Evolutionary conservation across 1,140 invertebrate genomes (phyloP).

Genomic region (Aphelenchoides besseyi): DNA sequence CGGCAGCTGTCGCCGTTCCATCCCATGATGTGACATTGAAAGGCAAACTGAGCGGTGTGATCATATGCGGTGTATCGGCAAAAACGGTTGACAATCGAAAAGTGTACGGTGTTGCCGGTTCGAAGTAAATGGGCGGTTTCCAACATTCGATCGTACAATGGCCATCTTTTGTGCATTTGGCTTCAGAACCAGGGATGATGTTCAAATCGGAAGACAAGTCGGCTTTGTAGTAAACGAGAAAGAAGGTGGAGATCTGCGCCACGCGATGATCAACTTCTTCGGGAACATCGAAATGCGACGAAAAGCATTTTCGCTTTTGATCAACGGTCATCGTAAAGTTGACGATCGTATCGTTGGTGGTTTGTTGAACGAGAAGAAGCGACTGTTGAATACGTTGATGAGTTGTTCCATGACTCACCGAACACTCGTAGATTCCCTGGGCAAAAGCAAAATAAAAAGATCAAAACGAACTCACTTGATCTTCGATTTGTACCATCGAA

Average conservation of each 20-base stretch:
- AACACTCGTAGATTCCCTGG: constrained; percentile 17
- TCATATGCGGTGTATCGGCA: neutral
- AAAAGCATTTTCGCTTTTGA: neutral
- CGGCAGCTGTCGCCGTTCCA: neutral
- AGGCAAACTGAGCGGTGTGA: neutral
- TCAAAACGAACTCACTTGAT: neutral
- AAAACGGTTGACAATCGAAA: constrained; percentile 7
- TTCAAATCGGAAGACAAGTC: neutral
- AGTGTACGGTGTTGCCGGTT: constrained; percentile 13
- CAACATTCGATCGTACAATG: neutral
- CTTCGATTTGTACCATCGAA: neutral
- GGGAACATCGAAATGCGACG: constrained; percentile 15
- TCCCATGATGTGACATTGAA: constrained; percentile 16
- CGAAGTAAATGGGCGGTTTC: constrained; percentile 3
- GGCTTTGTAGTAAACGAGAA: constrained; percentile 2
- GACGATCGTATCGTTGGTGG: neutral
- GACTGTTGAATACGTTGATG: constrained; percentile 11
- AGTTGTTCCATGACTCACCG: neutral
- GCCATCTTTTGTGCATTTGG: constrained; percentile 2
- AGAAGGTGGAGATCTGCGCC: neutral
- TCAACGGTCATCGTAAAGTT: constrained; percentile 16
- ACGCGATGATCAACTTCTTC: neutral
- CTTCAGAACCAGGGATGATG: neutral
- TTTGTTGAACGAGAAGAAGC: constrained; percentile 8
- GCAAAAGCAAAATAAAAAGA: neutral